Evolutionary conservation across 1,140 invertebrate species (phyloP), one percentile per base, ranked within the genome.

Genomic region (Hestina assimilis): DNA sequence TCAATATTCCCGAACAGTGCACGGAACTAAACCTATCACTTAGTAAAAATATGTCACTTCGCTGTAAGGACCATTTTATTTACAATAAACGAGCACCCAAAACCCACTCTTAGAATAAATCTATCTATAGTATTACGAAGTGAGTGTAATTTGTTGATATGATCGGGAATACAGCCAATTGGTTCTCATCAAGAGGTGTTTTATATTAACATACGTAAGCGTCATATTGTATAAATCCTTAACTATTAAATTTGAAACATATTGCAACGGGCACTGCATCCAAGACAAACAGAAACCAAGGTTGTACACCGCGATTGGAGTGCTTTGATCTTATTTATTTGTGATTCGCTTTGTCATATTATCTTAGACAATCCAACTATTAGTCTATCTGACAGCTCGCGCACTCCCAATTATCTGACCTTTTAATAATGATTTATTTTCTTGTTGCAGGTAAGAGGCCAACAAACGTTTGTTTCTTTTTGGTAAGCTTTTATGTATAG

Each of bases 121-220:
- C 72, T 75, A 74, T 82, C 73, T 68, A 66, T 59, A 40, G 57
- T 38, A 45, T 46, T 24, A 54, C 52, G 63, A 67, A 56, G 58
- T 60, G 65, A 62, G 58, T 47, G 61, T 64, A 66, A 75, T 79
- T 78, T 83, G 73, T 76, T 72, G 67, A 66, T 70, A 56, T 66
- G 62, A 48, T 43, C 63, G 59, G 58, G 69, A 70, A 58, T 68
- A 50, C 43, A 54, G 66, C 69, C 72, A 74, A 77, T 75, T 71
- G 76, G 64, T 79, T 70, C 55, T 58, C 58, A 70, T 79, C 72
- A 71, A 61, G 66, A 63, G 60, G 29, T 68, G 58, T 69, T 63
- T 68, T 67, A 70, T 64, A 64, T 57, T 57, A 47, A 63, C 61
- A 52, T 58, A 61, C 60, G 62, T 65, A 59, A 74, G 15, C 55